Evolutionary conservation across 2,113 vertebrate species (phyloP).

Genomic region (Tupaia chinensis): DNA sequence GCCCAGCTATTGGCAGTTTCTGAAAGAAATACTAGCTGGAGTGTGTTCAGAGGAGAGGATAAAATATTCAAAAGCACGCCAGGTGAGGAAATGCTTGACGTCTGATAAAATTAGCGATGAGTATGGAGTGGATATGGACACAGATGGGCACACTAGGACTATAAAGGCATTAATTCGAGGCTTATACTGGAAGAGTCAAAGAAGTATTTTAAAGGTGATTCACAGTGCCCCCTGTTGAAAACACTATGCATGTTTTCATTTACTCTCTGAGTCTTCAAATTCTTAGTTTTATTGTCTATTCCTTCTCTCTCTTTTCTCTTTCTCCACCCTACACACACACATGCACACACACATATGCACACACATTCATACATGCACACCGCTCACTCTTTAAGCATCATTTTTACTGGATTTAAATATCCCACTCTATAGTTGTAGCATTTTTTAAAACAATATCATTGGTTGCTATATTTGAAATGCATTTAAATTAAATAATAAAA

Average conservation of each 20-base stretch:
- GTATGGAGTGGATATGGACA: accelerated
- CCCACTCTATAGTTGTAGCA: not conserved
- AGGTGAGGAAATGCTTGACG: not conserved
- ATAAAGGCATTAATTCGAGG: not conserved
- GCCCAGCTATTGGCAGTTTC: too few relatives aligned
- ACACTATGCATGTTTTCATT: accelerated
- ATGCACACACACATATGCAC: too few relatives aligned
- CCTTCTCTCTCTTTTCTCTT: not conserved
- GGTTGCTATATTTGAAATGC: not conserved
- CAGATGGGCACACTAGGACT: too few relatives aligned
- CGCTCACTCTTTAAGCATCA: not conserved
- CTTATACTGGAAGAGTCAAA: not conserved
- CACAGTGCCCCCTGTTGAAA: accelerated
- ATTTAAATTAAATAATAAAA: not conserved
- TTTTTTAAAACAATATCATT: not conserved
- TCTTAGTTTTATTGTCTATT: not conserved
- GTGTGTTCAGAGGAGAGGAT: not conserved
- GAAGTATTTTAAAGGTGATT: not conserved
- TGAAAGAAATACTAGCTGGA: not conserved
- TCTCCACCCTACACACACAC: not conserved
- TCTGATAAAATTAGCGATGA: not conserved
- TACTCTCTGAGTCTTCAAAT: not conserved
- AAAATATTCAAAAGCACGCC: not conserved
- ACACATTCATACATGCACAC: not conserved
- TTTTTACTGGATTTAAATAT: not conserved